Conservation (phyloP, 92 coral and sea anemone genomes). For the Epizoanthus scotinus region DNA sequence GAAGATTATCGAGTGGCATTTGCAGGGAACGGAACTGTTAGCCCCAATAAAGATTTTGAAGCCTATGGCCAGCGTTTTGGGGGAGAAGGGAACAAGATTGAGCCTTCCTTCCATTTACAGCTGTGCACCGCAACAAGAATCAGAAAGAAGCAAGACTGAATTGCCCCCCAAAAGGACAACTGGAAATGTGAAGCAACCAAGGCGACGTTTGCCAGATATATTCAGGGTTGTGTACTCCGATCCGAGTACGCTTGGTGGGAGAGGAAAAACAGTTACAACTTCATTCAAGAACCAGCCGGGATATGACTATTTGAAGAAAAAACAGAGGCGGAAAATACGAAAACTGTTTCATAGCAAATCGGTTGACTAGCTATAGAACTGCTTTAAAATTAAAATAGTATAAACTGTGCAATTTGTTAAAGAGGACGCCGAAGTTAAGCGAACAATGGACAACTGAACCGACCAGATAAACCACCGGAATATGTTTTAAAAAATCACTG, state of each 20-base stretch:
- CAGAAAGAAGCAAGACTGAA: not conserved
- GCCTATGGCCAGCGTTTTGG: not conserved
- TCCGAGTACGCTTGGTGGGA: not conserved
- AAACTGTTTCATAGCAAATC: not conserved
- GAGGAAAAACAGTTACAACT: not conserved
- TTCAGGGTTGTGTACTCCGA: slow-evolving; percentile 10
- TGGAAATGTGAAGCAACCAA: not conserved
- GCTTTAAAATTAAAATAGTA: too few species aligned
- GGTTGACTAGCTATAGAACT: too few species aligned
- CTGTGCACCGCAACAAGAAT: not conserved
- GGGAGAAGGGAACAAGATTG: not conserved
- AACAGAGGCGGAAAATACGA: not conserved
- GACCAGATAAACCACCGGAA: too few species aligned
- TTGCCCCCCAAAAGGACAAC: not conserved
- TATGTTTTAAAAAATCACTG: too few species aligned
- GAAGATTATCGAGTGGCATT: slow-evolving; percentile 26
- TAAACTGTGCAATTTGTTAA: too few species aligned
- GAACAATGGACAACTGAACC: too few species aligned
- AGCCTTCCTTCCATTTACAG: not conserved
- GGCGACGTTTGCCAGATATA: slow-evolving; percentile 5
- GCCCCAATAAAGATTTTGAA: not conserved
- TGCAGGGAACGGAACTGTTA: slow-evolving; percentile 3
- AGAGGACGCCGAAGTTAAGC: too few species aligned
- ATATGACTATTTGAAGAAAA: not conserved
- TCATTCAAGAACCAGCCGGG: not conserved